Percentiles rank a stretch among this genome's conserved stretches.
Evolutionary conservation across 2,113 vertebrate genomes (phyloP).

Genomic region (Lipotes vexillifer): DNA sequence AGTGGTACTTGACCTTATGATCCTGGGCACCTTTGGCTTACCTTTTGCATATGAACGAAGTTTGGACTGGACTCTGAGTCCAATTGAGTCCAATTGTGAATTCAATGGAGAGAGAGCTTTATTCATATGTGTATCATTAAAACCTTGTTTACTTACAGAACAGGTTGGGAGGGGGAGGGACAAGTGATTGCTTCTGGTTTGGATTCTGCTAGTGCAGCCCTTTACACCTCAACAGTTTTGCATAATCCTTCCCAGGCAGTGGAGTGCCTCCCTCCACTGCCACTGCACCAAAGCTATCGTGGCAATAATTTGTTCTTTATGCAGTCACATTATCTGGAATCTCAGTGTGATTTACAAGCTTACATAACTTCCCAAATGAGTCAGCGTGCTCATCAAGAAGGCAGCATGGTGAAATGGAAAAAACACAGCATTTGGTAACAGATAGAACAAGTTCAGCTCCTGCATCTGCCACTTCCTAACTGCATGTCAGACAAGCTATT

Average conservation of each 20-base stretch:
- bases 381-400: conserved; percentile 46
- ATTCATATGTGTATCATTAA: not conserved
- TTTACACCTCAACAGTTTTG: not conserved
- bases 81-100: not conserved
- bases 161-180: not conserved
- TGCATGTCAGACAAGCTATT: conserved; percentile 14
- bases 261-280: not conserved
- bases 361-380: conserved; percentile 59
- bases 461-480: conserved; percentile 24
- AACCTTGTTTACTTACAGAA: not conserved
- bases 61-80: not conserved
- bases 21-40: not conserved
- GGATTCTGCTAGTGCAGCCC: not conserved
- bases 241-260: not conserved
- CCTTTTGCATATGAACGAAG: not conserved
- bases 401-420: not conserved
- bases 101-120: not conserved
- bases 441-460: conserved; percentile 14
- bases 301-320: not conserved
- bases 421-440: not conserved
- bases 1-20: not conserved
- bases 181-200: not conserved
- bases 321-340: conserved; percentile 38
- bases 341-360: conserved; percentile 46
- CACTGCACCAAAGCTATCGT: not conserved